Evolutionary conservation across 2,888 invertebrate genomes (phyloP), one percentile per base, ranked within the genome.

Genomic region (Ptilodon capucinus): DNA sequence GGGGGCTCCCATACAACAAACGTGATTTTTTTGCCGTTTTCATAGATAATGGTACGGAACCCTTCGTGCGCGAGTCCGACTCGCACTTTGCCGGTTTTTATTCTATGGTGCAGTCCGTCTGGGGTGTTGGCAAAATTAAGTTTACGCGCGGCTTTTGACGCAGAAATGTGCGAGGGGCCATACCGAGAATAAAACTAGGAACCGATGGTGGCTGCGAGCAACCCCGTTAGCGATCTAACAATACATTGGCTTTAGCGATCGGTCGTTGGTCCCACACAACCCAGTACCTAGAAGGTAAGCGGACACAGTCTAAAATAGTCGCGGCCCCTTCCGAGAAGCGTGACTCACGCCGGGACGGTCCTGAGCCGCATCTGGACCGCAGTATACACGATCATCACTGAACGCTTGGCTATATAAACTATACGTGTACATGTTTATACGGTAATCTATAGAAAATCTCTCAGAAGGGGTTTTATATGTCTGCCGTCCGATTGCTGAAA

Each of bases 291-390:
- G 91, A 91, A 91, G 84, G 89, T 86, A 88, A 88, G 88, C 90
- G 89, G 88, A 90, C 89, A 84, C 89, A 86, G 77, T 82, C 85
- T 84, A 86, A 89, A 90, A 90, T 89, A 89, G 88, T 83, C 79
- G 69, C 82, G 82, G 83, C 84, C 82, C 80, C 86, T 89, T 90
- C 89, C 83, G 84, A 84, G 87, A 84, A 81, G 65, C 71, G 71
- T 91, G 89, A 90, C 51, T 89, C 89, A 89, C 59, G 49, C 55
- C 81, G 83, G 86, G 85, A 84, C 84, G 67, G 83, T 79, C 83
- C 83, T 74, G 74, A 66, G 69, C 75, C 84, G 80, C 88, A 88
- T 87, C 89, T 88, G 86, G 84, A 80, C 81, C 74, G 76, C 61
- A 76, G 68, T 62, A 68, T 68, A 77, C 62, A 60, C 64, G 51